Base-by-base conservation (phyloP, 2,888 invertebrate species). In the Spicauda simplicius region DNA sequence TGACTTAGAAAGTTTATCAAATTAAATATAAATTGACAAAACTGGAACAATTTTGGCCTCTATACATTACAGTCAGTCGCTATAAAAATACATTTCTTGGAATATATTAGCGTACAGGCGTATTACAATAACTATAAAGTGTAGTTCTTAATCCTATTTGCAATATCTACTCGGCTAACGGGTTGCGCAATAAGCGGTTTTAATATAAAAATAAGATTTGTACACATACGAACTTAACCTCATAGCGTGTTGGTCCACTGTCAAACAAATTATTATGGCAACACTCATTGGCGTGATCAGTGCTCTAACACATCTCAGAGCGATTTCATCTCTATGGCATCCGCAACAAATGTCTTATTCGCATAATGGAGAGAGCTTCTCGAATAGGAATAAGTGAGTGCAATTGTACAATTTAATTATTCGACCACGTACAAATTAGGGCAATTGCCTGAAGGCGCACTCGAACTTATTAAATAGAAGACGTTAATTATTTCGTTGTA, bases 11-110 rank as follows among this genome's bases (percentile, higher is more conserved):
- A 66, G 19, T 54, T 66, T 66, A 66, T 65, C 58, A 65, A 65
- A 65, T 66, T 55, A 60, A 52, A 54, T 50, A 55, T 37, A 52
- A 45, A 64, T 33, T 56, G 64, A 64, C 48, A 66, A 67, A 67
- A 67, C 19, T 67, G 60, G 60, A 67, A 67, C 61, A 55, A 67
- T 70, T 75, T 74, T 74, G 74, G 75, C 75, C 72, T 72, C 73
- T 70, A 71, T 69, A 65, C 65, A 68, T 66, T 65, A 65, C 71
- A 70, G 70, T 72, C 73, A 73, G 74, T 73, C 72, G 73, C 73
- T 74, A 74, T 71, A 73, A 72, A 72, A 71, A 73, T 72, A 74
- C 66, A 63, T 69, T 71, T 67, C 54, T 60, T 58, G 65, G 59
- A 65, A 65, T 59, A 59, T 50, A 59, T 48, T 19, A 54, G 65